These are phyloP conservation scores for Chrysochloris asiatica DNA, from an alignment of 2,113 vertebrate species.

Conservation along the genomic window DNA sequence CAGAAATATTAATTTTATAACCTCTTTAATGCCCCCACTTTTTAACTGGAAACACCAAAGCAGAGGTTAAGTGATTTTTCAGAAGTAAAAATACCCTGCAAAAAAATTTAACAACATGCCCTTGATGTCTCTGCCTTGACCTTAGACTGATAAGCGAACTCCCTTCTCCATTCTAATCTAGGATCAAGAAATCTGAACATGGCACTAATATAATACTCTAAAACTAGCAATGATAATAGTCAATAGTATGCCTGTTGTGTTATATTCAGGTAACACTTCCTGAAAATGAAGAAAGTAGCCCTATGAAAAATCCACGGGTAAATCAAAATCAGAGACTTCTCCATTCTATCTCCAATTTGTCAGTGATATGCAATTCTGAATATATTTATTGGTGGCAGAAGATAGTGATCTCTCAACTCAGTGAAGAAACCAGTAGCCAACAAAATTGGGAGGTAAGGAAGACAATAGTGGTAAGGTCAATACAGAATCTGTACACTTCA, in stretches of 20 bases:
- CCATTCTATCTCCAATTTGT: neutral
- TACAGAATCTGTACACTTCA: neutral
- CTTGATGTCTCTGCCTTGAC: constrained; percentile 29
- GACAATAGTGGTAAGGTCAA: neutral
- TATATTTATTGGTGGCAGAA: constrained; percentile 10
- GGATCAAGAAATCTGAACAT: constrained; percentile 44
- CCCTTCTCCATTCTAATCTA: constrained; percentile 34
- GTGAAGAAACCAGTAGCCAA: neutral
- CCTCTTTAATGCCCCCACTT: constrained; percentile 69
- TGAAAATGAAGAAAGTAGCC: neutral
- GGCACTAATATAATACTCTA: constrained; percentile 50
- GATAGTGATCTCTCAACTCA: neutral
- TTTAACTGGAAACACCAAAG: constrained; percentile 63
- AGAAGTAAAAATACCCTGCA: constrained; percentile 62
- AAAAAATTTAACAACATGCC: constrained; percentile 54
- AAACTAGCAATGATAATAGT: neutral
- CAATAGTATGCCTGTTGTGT: constrained; percentile 1
- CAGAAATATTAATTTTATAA: constrained; percentile 78
- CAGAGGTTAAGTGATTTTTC: constrained; percentile 75
- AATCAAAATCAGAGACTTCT: constrained; percentile 23
- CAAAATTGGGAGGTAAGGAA: neutral
- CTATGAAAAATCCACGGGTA: constrained; percentile 11
- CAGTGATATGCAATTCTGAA: constrained; percentile 24
- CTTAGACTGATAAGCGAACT: constrained; percentile 38
- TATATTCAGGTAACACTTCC: neutral